Conservation (phyloP, 2,888 invertebrate genomes). For the Drosophila prostipennis region DNA sequence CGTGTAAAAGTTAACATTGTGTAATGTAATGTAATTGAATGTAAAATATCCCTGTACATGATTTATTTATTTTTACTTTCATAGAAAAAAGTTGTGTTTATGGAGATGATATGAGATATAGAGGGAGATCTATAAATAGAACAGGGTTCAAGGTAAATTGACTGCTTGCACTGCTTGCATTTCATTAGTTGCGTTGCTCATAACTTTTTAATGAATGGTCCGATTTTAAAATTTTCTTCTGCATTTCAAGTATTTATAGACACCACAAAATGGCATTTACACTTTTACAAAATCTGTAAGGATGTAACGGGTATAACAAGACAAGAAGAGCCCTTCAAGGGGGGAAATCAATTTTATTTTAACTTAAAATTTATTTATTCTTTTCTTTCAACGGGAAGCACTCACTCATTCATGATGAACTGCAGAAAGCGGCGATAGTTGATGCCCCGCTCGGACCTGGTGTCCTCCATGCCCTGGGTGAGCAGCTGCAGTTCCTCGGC, state of each 20-base stretch:
- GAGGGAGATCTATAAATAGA: background rate
- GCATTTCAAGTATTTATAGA: no score
- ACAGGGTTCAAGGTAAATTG: no score
- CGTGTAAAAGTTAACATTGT: background rate
- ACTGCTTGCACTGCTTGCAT: no score
- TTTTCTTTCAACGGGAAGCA: background rate
- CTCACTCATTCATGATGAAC: slow-evolving; percentile 36
- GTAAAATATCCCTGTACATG: background rate
- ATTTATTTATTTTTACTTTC: background rate
- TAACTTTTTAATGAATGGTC: no score
- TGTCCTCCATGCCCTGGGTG: slow-evolving; percentile 21
- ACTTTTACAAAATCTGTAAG: no score
- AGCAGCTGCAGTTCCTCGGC: slow-evolving; percentile 16
- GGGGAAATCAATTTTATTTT: background rate
- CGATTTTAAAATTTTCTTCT: no score
- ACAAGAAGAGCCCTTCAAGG: no score
- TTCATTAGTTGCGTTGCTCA: no score
- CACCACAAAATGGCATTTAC: no score
- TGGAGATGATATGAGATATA: background rate
- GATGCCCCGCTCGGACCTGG: slow-evolving; percentile 7
- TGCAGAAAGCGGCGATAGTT: slow-evolving; percentile 26
- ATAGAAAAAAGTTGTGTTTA: no score
- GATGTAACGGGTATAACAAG: no score
- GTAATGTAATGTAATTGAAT: background rate
- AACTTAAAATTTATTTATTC: background rate